Percentiles rank a stretch among this genome's conserved stretches.
phyloP scores from a whole-genome alignment of 2,888 invertebrate genomes.

The Dexiosoma caninum region DNA sequence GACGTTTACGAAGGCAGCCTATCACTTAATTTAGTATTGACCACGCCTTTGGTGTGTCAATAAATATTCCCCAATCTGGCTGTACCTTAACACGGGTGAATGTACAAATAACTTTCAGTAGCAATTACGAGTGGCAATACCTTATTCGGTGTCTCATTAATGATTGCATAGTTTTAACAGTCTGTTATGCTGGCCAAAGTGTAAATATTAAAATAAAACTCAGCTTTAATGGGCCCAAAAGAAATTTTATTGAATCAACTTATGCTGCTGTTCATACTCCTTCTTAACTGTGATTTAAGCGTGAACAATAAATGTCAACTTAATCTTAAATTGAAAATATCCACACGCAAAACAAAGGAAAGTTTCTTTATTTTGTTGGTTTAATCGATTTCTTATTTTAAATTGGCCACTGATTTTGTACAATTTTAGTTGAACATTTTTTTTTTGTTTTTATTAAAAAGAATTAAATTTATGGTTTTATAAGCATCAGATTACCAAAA shows the following conservation, averaged over 20 bases:
- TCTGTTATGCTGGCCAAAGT: background rate
- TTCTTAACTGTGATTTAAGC: conserved; percentile 71
- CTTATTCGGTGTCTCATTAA: too few species aligned
- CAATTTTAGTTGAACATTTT: conserved; percentile 3
- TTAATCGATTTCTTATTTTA: background rate
- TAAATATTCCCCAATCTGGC: too few species aligned
- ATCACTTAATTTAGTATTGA: too few species aligned
- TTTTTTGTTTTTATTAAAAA: background rate
- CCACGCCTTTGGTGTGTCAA: too few species aligned
- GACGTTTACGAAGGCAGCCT: too few species aligned
- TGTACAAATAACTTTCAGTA: too few species aligned
- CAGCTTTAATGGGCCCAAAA: background rate
- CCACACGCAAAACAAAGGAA: background rate
- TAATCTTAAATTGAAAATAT: conserved; percentile 74
- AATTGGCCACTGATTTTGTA: conserved; percentile 17
- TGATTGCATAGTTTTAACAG: too few species aligned
- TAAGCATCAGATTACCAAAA: conserved; percentile 58
- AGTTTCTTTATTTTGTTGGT: background rate
- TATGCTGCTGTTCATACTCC: background rate
- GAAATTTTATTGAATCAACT: background rate
- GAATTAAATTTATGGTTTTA: conserved; percentile 58
- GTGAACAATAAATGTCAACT: conserved; percentile 78
- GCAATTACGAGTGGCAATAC: too few species aligned
- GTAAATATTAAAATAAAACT: background rate
- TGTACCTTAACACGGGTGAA: too few species aligned